A percentile compares a stretch with the other conserved stretches of the same genome.
phyloP scores from a whole-genome alignment of 2,113 vertebrate genomes.

The Lamprotornis superbus region DNA sequence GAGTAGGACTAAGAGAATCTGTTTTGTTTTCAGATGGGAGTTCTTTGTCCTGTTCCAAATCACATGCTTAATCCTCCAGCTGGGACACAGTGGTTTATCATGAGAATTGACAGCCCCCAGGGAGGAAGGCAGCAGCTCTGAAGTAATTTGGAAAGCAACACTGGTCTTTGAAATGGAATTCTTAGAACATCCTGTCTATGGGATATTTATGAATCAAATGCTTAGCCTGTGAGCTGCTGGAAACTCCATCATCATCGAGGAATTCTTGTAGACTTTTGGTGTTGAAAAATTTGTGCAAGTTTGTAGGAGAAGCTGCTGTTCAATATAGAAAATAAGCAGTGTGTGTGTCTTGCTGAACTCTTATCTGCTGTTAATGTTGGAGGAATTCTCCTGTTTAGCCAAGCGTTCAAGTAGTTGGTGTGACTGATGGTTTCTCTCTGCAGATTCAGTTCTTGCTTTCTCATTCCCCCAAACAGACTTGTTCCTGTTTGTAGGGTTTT shows the following conservation, averaged over 20 bases:
- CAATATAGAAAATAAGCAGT: background rate
- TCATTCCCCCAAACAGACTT: background rate
- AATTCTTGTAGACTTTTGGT: background rate
- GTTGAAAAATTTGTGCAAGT: background rate
- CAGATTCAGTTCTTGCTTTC: background rate
- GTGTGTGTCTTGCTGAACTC: background rate
- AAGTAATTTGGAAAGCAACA: slow-evolving; percentile 8
- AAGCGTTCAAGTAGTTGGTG: background rate
- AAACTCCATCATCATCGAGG: background rate
- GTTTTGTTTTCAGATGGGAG: slow-evolving; percentile 1
- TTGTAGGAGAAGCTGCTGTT: background rate
- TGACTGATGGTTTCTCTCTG: background rate
- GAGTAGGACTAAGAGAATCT: background rate
- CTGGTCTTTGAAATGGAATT: slow-evolving; percentile 21
- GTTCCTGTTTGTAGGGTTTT: background rate
- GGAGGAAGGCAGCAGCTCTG: slow-evolving; percentile 27
- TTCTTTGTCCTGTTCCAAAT: slow-evolving; percentile 1
- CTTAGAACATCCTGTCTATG: slow-evolving; percentile 46
- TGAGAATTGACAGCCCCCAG: slow-evolving; percentile 21
- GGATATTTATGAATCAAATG: slow-evolving; percentile 42
- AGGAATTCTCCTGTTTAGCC: background rate
- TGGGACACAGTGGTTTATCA: slow-evolving; percentile 2
- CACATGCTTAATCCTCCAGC: slow-evolving; percentile 11
- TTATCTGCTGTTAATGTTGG: background rate
- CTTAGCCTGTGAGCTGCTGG: background rate